Conservation (phyloP, 2,888 invertebrate genomes). For the Andrena dorsata region DNA sequence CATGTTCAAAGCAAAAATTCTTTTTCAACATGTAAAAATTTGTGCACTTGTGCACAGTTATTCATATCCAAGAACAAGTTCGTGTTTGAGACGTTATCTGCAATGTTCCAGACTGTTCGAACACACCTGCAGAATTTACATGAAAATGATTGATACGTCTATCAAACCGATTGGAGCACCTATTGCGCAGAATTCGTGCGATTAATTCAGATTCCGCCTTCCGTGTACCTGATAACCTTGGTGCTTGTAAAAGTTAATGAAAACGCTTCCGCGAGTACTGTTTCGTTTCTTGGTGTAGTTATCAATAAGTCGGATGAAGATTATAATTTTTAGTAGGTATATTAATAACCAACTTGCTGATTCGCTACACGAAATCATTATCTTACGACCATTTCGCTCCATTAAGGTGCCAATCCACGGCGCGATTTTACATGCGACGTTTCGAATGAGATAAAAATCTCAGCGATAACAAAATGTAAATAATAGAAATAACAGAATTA, state of each 20-base stretch:
- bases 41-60: not conserved
- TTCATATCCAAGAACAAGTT: not conserved
- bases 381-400: no score
- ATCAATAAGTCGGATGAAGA: not conserved
- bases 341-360: no score
- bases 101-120: not conserved
- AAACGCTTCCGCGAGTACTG: not conserved
- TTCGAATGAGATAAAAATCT: no score
- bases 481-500: no score
- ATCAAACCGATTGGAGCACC: not conserved
- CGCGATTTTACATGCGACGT: no score
- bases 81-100: not conserved
- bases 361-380: no score
- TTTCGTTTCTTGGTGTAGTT: not conserved
- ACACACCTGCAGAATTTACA: conserved; percentile 1
- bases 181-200: not conserved
- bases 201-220: not conserved
- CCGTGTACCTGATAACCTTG: not conserved
- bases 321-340: no score
- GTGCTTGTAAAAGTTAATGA: not conserved
- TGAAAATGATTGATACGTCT: not conserved
- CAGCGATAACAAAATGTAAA: no score
- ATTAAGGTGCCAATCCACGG: no score
- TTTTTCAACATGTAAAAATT: not conserved
- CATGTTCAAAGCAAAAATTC: no score